phyloP scores from a whole-genome alignment of 2,888 invertebrate genomes.

The Eugnorisma glareosa region DNA sequence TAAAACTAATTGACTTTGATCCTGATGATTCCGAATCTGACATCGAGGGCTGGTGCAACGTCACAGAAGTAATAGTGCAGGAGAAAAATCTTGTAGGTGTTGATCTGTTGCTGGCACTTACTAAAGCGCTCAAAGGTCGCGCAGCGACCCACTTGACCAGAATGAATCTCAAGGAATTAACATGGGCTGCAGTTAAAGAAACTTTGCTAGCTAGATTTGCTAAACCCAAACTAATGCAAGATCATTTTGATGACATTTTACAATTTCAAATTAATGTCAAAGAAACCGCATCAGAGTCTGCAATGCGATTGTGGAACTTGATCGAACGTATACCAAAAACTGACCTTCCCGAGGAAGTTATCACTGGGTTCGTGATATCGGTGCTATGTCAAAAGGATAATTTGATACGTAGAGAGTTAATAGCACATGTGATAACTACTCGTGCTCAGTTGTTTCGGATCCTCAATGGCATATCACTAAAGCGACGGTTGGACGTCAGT shows the following conservation, averaged over 20 bases:
- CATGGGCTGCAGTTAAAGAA: constrained; percentile 1
- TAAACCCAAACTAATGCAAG: background rate
- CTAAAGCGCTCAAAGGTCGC: constrained; percentile 4
- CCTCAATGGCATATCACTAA: constrained; percentile 3
- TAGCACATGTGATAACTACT: constrained; percentile 6
- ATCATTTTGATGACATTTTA: background rate
- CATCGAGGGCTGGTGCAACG: constrained; percentile 11
- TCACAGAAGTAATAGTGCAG: constrained; percentile 14
- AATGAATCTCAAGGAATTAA: constrained; percentile 1
- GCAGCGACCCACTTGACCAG: background rate
- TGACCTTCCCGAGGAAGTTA: constrained; percentile 12
- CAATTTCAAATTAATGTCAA: background rate
- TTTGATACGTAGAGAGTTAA: constrained; percentile 14
- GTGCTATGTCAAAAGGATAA: constrained; percentile 14
- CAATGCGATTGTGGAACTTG: constrained; percentile 6
- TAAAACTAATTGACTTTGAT: background rate
- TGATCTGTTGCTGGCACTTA: background rate
- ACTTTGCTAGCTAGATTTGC: background rate
- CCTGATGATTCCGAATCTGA: background rate
- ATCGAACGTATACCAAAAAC: constrained; percentile 18
- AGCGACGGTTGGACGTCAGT: constrained; percentile 12
- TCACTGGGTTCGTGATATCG: constrained; percentile 15
- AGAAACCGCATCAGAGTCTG: constrained; percentile 14
- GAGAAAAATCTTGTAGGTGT: constrained; percentile 1
- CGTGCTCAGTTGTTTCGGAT: constrained; percentile 9